A percentile compares a stretch with the other conserved stretches of the same genome.
These are phyloP conservation scores for Caenorhabditis sp. DNA, from an alignment of 2,888 invertebrate genomes.

Conservation along the genomic window DNA sequence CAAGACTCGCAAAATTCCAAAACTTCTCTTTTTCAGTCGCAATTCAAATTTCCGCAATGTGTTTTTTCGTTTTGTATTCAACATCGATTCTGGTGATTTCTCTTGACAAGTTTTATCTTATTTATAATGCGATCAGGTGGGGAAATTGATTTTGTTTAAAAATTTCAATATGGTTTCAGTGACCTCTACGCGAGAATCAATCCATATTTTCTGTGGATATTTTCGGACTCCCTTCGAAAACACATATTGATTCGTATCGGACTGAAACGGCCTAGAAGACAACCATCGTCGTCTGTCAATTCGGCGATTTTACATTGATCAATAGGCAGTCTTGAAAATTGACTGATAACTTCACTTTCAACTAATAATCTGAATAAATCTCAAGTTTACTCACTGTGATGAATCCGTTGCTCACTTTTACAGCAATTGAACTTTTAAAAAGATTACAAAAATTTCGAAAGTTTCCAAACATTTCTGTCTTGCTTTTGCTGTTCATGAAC, in stretches of 20 bases:
- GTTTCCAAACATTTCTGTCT: no score
- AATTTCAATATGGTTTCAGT: conserved; percentile 21
- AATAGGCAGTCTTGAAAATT: no score
- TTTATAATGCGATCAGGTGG: conserved; percentile 61
- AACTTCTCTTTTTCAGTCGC: conserved; percentile 41
- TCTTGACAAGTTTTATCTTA: conserved; percentile 58
- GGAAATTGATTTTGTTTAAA: not conserved
- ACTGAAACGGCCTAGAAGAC: conserved; percentile 5
- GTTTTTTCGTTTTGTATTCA: conserved; percentile 52
- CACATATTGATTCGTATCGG: conserved; percentile 47
- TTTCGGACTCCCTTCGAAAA: conserved; percentile 63
- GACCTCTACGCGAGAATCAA: conserved; percentile 64
- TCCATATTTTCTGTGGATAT: conserved; percentile 64
- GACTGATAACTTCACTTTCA: no score
- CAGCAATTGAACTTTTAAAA: no score
- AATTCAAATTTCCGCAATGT: conserved; percentile 56
- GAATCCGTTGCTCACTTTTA: no score
- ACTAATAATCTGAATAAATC: no score
- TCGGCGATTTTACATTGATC: conserved; percentile 19
- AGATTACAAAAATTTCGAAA: no score
- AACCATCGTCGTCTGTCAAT: conserved; percentile 27
- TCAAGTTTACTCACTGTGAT: no score
- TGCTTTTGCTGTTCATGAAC: no score
- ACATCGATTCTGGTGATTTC: conserved; percentile 43
- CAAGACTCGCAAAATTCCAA: no score